A percentile compares a stretch with the other conserved stretches of the same genome.
Evolutionary conservation across 2,113 vertebrate genomes (phyloP).

Genomic region (Deroptyus accipitrinus): DNA sequence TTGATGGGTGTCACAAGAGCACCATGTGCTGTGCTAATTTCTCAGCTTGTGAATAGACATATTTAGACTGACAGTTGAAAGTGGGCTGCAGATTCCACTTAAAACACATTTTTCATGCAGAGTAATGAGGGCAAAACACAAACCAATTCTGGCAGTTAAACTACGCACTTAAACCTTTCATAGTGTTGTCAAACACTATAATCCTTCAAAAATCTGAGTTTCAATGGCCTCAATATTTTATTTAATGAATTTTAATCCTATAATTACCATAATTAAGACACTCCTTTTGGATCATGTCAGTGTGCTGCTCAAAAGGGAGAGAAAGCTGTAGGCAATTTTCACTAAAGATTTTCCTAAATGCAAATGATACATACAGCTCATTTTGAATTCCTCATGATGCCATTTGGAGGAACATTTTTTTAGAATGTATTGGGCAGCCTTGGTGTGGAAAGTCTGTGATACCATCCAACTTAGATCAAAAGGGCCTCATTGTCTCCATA

Average conservation of each 20-base stretch:
- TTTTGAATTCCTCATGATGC: conserved; percentile 21
- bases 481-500: background rate
- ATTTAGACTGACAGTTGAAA: conserved; percentile 73
- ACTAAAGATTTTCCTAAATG: conserved; percentile 28
- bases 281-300: conserved; percentile 62
- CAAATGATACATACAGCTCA: background rate
- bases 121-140: conserved; percentile 71
- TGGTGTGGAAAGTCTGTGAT: background rate
- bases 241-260: conserved; percentile 59
- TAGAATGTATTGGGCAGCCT: background rate
- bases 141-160: conserved; percentile 73
- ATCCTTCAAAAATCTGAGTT: conserved; percentile 57
- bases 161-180: conserved; percentile 70
- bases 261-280: conserved; percentile 65
- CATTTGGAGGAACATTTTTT: background rate
- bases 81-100: conserved; percentile 68
- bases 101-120: conserved; percentile 64
- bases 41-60: conserved; percentile 53
- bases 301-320: conserved; percentile 3
- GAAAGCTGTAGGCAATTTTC: conserved; percentile 45
- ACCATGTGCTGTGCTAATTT: conserved; percentile 49
- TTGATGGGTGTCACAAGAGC: conserved; percentile 62
- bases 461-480: background rate
- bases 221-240: conserved; percentile 62
- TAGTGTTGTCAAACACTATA: conserved; percentile 72